phyloP scores from a whole-genome alignment of 2,888 invertebrate genomes.

The Norana najaformis region DNA sequence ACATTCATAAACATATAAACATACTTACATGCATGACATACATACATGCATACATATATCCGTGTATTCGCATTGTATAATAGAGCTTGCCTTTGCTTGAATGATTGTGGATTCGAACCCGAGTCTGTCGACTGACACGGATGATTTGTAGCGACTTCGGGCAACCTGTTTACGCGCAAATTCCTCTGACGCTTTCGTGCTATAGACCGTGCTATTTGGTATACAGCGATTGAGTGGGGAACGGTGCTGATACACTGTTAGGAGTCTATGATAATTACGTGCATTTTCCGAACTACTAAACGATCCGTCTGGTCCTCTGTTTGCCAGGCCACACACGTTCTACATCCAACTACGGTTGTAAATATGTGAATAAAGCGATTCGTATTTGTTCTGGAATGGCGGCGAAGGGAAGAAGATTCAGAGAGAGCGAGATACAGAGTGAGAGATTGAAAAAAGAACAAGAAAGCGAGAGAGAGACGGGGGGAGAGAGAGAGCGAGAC shows the following conservation, averaged over 20 bases:
- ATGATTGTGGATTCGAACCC: no score
- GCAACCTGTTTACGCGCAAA: not conserved
- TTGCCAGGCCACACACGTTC: not conserved
- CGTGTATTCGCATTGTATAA: no score
- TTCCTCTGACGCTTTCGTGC: not conserved
- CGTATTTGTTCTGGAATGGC: no score
- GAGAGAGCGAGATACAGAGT: not conserved
- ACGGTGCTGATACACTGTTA: not conserved
- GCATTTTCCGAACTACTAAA: no score
- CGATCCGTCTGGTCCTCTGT: no score
- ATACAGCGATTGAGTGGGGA: not conserved
- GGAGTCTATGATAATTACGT: not conserved
- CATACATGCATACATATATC: not conserved
- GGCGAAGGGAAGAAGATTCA: no score
- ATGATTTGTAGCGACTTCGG: not conserved
- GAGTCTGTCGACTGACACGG: no score
- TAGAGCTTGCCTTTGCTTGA: no score
- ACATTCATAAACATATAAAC: not conserved
- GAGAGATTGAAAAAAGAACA: no score
- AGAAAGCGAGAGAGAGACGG: no score
- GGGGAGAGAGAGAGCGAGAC: no score
- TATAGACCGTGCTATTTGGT: not conserved
- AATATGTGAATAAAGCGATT: not conserved
- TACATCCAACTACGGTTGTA: not conserved
- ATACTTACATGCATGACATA: not conserved